Conservation (phyloP, 2,113 vertebrate species). For the Alces alces region DNA sequence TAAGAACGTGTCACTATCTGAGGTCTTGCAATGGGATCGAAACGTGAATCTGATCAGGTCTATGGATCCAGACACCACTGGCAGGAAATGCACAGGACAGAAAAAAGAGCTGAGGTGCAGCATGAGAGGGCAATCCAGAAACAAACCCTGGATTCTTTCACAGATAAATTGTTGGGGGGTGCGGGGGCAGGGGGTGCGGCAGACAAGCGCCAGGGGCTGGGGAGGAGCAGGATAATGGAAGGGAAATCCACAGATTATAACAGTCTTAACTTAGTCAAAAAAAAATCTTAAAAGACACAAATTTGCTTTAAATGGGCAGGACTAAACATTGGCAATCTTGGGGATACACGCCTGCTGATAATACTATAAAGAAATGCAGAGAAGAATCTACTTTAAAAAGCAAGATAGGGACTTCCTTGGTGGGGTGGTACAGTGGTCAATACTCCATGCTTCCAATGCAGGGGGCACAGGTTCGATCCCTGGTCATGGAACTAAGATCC, state of each 20-base stretch:
- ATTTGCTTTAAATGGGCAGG: background rate
- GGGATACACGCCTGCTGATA: background rate
- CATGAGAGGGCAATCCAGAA: background rate
- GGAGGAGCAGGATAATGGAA: background rate
- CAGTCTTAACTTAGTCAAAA: background rate
- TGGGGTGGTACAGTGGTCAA: background rate
- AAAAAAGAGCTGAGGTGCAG: background rate
- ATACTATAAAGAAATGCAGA: background rate
- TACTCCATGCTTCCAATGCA: background rate
- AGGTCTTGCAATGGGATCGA: background rate
- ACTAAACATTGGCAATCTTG: background rate
- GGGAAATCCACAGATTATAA: background rate
- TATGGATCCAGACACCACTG: background rate
- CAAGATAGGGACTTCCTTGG: background rate
- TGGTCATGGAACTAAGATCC: background rate
- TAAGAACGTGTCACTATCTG: background rate
- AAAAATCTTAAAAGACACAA: background rate
- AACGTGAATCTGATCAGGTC: background rate
- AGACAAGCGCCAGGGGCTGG: no score
- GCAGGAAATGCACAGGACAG: background rate
- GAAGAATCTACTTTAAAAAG: background rate
- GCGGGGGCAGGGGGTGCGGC: rapidly evolving
- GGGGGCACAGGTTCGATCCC: background rate
- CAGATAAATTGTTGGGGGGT: background rate
- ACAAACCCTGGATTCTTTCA: background rate